Evolutionary conservation across 2,888 invertebrate species (phyloP).

Genomic region (Ernsta delagoae): DNA sequence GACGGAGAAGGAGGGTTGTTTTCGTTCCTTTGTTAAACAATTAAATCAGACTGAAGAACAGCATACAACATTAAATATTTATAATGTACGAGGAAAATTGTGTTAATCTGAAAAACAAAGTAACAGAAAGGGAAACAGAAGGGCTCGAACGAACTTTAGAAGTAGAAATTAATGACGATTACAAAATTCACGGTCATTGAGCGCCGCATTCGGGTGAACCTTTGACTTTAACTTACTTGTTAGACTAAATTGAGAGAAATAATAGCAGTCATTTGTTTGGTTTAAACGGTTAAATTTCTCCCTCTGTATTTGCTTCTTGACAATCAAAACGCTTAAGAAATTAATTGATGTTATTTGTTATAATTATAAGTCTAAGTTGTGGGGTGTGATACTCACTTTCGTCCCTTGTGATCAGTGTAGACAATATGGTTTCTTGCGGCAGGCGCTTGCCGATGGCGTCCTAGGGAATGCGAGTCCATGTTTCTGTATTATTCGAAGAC

Average conservation of each 20-base stretch:
- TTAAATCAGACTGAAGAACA: too few relatives aligned
- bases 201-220: constrained; percentile 78
- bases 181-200: constrained; percentile 84
- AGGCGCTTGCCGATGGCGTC: constrained; percentile 64
- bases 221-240: constrained; percentile 80
- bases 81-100: background rate
- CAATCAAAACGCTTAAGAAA: constrained; percentile 55
- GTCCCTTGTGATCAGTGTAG: constrained; percentile 81
- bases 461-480: constrained; percentile 73
- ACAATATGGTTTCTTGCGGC: constrained; percentile 80
- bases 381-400: constrained; percentile 71
- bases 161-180: constrained; percentile 83
- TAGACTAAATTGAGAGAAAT: constrained; percentile 84
- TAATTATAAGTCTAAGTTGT: constrained; percentile 27
- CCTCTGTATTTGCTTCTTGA: constrained; percentile 61
- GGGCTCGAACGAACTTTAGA: constrained; percentile 68
- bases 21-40: too few relatives aligned
- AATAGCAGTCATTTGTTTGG: constrained; percentile 82
- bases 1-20: too few relatives aligned
- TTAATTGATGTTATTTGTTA: constrained; percentile 49
- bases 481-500: constrained; percentile 30
- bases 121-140: constrained; percentile 62
- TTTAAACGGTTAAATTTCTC: constrained; percentile 71
- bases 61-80: background rate
- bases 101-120: constrained; percentile 15